Evolutionary conservation across 2,888 invertebrate species (phyloP).

Genomic region (Ptychoptera albimana): DNA sequence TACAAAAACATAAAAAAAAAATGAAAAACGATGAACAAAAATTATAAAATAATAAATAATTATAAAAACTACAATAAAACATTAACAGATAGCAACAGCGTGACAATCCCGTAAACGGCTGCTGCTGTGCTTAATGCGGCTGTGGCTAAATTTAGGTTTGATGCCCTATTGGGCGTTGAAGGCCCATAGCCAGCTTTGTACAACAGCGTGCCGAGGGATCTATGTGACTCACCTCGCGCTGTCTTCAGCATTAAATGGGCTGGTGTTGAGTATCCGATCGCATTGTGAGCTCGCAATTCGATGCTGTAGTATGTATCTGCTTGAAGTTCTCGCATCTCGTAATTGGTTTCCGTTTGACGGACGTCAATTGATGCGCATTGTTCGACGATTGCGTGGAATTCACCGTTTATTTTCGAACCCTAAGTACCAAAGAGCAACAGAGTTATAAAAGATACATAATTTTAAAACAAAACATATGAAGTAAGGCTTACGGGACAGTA

Average conservation of each 20-base stretch:
- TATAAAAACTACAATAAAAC: too few relatives aligned
- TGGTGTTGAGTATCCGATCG: conserved; percentile 66
- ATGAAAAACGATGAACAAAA: too few relatives aligned
- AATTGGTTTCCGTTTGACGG: conserved; percentile 45
- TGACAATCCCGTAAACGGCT: too few relatives aligned
- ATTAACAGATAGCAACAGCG: too few relatives aligned
- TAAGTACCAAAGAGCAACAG: conserved; percentile 17
- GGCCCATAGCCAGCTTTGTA: conserved; percentile 25
- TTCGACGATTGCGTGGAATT: conserved; percentile 41
- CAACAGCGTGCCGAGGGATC: conserved; percentile 28
- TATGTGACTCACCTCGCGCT: conserved; percentile 63
- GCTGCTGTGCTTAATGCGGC: too few relatives aligned
- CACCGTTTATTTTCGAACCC: conserved; percentile 50
- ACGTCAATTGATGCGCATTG: conserved; percentile 42
- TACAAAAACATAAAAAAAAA: too few relatives aligned
- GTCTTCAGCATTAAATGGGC: conserved; percentile 69
- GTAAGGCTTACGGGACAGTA: conserved; percentile 56
- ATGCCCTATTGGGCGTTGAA: too few relatives aligned
- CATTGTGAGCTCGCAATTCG: conserved; percentile 71
- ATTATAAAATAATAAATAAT: too few relatives aligned
- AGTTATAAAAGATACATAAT: background rate
- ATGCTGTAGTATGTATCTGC: conserved; percentile 73
- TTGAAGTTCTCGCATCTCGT: conserved; percentile 49
- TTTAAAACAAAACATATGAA: background rate
- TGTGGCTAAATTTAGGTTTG: too few relatives aligned